Evolutionary conservation across 1,140 invertebrate species (phyloP), one percentile per base, ranked within the genome.

Genomic region (Drosophila mojavensis): DNA sequence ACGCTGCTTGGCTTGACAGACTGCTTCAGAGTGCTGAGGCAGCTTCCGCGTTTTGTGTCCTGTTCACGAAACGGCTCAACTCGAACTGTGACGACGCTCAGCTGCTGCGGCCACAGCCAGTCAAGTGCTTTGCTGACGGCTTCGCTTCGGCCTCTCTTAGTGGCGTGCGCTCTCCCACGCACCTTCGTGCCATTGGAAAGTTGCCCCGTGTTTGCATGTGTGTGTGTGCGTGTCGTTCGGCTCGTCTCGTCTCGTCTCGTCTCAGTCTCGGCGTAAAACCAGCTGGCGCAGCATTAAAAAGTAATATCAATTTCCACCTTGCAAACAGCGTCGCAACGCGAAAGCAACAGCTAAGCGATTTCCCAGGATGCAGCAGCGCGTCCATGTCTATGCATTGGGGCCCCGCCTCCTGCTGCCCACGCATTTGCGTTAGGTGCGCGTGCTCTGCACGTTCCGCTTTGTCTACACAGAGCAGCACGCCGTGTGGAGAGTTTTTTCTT

Each of bases 291-390:
- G 84, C 84, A 89, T 89, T 89, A 89, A 89, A 89, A 89, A 89
- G 84, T 89, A 89, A 89, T 89, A 89, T 89, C 84, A 89, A 89
- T 89, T 89, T 89, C 84, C 80, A 84, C 84, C 84, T 89, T 88
- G 81, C 83, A 56, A 86, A 72, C 80, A 64, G 58, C 69, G 58
- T 68, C 69, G 79, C 68, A 78, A 75, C 65, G 71, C 64, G 77
- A 82, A 86, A 85, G 83, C 84, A 88, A 88, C 84, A 88, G 84
- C 84, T 88, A 88, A 88, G 78, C 84, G 84, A 89, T 88, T 89
- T 88, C 84, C 84, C 84, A 89, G 84, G 84, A 89, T 88, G 84
- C 84, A 86, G 84, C 82, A 80, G 62, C 67, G 62, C 67, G 61
- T 45, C 26, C 30, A 43, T 60, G 41, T 48, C 30, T 15, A 50